Evolutionary conservation across 2,797 vertebrate genomes (phyloP).

Genomic region (Triplophysa yarkandensis): DNA sequence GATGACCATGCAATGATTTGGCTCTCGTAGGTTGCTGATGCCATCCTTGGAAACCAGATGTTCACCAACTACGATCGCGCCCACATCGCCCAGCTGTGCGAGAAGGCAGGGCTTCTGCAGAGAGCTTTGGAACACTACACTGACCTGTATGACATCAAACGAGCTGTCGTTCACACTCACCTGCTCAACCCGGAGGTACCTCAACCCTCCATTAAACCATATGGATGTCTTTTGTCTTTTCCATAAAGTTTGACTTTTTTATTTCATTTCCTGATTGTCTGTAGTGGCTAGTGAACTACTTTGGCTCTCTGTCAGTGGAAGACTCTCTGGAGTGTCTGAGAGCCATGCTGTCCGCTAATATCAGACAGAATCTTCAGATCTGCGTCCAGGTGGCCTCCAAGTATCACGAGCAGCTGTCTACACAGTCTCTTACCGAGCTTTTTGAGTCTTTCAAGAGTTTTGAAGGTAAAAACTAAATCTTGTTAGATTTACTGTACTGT

Average conservation of each 20-base stretch:
- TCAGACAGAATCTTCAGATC: slow-evolving; percentile 97
- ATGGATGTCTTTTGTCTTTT: background rate
- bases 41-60: slow-evolving; percentile 98
- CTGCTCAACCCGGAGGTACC: slow-evolving; percentile 96
- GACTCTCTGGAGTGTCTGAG: slow-evolving; percentile 96
- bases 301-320: slow-evolving; percentile 95
- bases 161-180: slow-evolving; percentile 95
- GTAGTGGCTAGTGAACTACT: slow-evolving; percentile 98
- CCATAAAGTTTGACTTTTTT: background rate
- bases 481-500: background rate
- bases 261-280: slow-evolving; percentile 16
- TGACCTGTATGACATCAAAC: slow-evolving; percentile 95
- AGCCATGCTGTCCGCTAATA: slow-evolving; percentile 97
- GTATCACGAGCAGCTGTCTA: slow-evolving; percentile 93
- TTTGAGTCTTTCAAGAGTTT: slow-evolving; percentile 99
- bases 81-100: slow-evolving; percentile 96
- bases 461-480: slow-evolving; percentile 79
- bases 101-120: slow-evolving; percentile 95
- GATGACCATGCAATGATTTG: slow-evolving; percentile 10
- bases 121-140: slow-evolving; percentile 96
- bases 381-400: slow-evolving; percentile 98
- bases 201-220: background rate
- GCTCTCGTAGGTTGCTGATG: slow-evolving; percentile 88
- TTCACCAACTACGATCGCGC: slow-evolving; percentile 97
- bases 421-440: slow-evolving; percentile 92